Percentiles rank a stretch among this genome's conserved stretches.
These are phyloP conservation scores for Limnephilus marmoratus DNA, from an alignment of 2,888 invertebrate species.

Conservation along the genomic window DNA sequence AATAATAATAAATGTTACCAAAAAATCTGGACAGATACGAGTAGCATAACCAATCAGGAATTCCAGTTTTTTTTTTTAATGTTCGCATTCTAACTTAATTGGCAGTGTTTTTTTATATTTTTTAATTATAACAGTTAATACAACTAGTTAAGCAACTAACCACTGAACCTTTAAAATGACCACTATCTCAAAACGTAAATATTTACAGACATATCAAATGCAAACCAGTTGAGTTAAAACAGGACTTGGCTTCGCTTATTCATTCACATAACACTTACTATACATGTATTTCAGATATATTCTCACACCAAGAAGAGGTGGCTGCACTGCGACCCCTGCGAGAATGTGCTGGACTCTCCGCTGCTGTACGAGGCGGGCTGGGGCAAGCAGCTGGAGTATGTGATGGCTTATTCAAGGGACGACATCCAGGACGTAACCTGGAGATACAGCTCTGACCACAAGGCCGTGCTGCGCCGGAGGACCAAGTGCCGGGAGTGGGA, in stretches of 20 bases:
- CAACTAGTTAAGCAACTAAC: too few species aligned
- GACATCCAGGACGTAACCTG: slow-evolving; percentile 97
- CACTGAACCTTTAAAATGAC: too few species aligned
- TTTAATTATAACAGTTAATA: too few species aligned
- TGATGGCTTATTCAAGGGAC: slow-evolving; percentile 91
- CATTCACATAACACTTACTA: not conserved
- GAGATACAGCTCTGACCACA: slow-evolving; percentile 80
- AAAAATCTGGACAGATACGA: too few species aligned
- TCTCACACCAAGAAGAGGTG: slow-evolving; percentile 86
- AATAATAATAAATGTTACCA: too few species aligned
- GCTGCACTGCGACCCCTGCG: slow-evolving; percentile 97
- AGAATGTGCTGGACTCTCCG: slow-evolving; percentile 91
- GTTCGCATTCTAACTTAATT: too few species aligned
- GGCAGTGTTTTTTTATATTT: too few species aligned
- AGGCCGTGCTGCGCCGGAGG: slow-evolving; percentile 75
- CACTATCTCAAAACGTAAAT: too few species aligned
- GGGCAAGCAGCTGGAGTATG: slow-evolving; percentile 91
- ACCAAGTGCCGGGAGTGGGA: slow-evolving; percentile 79
- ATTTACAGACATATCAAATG: too few species aligned
- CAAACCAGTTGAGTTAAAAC: too few species aligned
- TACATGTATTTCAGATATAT: slow-evolving; percentile 80
- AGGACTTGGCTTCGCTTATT: not conserved
- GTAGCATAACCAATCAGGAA: too few species aligned
- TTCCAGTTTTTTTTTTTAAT: too few species aligned
- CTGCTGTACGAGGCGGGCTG: slow-evolving; percentile 94